phyloP scores from a whole-genome alignment of 2,113 vertebrate genomes.

The Psettodes erumei region DNA sequence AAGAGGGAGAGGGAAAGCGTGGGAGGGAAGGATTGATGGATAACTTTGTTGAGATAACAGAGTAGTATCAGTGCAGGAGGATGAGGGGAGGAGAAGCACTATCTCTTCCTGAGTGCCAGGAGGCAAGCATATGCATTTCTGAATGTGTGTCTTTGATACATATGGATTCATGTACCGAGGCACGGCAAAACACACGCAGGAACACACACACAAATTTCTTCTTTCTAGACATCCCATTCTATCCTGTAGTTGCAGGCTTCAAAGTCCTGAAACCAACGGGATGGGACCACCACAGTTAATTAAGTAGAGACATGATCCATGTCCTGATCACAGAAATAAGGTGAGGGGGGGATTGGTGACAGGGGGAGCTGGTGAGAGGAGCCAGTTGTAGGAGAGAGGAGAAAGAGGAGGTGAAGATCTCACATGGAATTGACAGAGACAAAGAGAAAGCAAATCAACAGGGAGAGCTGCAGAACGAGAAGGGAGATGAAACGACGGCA shows the following conservation, averaged over 20 bases:
- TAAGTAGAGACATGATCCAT: slow-evolving; percentile 66
- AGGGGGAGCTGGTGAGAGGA: slow-evolving; percentile 16
- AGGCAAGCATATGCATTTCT: slow-evolving; percentile 13
- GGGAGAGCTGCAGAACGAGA: slow-evolving; percentile 20
- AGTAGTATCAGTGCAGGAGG: slow-evolving; percentile 21
- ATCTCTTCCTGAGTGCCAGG: slow-evolving; percentile 38
- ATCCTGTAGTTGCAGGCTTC: slow-evolving; percentile 32
- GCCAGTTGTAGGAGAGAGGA: slow-evolving; percentile 8
- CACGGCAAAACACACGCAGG: not conserved
- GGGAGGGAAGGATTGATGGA: slow-evolving; percentile 47
- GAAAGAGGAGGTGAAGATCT: slow-evolving; percentile 30
- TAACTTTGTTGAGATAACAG: slow-evolving; percentile 72
- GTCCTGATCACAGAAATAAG: slow-evolving; percentile 65
- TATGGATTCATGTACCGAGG: slow-evolving; percentile 10
- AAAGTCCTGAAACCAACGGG: slow-evolving; percentile 48
- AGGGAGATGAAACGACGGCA: slow-evolving; percentile 23
- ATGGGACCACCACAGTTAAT: slow-evolving; percentile 62
- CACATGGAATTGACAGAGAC: slow-evolving; percentile 40
- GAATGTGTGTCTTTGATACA: slow-evolving; percentile 17
- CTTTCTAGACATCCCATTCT: not conserved
- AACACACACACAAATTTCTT: not conserved
- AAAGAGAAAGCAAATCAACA: slow-evolving; percentile 41
- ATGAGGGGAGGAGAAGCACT: slow-evolving; percentile 32
- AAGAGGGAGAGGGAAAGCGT: slow-evolving; percentile 33
- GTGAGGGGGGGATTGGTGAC: not conserved